phyloP scores from a whole-genome alignment of 2,797 vertebrate species.

The Zenarchopterus dispar region DNA sequence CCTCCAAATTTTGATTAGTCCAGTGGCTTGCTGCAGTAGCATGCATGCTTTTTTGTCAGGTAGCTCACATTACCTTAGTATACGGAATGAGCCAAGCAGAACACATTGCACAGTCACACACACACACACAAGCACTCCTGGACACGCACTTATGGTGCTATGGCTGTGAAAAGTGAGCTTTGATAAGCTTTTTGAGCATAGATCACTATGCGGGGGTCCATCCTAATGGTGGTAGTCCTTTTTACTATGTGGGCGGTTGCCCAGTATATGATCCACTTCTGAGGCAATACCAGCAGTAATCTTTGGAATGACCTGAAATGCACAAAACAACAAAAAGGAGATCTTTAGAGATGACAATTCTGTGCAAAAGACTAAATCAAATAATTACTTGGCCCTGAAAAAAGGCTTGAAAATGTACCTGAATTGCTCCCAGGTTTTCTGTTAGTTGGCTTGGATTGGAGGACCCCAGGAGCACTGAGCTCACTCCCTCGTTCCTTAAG shows the following conservation, averaged over 20 bases:
- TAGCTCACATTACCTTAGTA: conserved; percentile 63
- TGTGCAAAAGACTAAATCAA: conserved; percentile 6
- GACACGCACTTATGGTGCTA: conserved; percentile 66
- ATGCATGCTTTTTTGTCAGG: conserved; percentile 73
- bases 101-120: conserved; percentile 54
- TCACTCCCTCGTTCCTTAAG: conserved; percentile 96
- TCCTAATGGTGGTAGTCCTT: conserved; percentile 81
- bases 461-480: conserved; percentile 94
- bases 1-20: conserved; percentile 37
- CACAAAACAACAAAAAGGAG: conserved; percentile 22
- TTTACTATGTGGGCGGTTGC: conserved; percentile 84
- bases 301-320: conserved; percentile 83
- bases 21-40: conserved; percentile 50
- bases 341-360: neutral
- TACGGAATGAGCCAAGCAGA: conserved; percentile 71
- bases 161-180: conserved; percentile 75
- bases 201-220: conserved; percentile 44
- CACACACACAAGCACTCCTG: conserved; percentile 59
- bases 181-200: conserved; percentile 61
- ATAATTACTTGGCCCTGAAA: neutral
- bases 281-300: conserved; percentile 81
- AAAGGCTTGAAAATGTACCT: conserved; percentile 75
- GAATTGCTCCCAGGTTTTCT: conserved; percentile 97
- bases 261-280: conserved; percentile 82
- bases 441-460: conserved; percentile 94